Evolutionary conservation across 2,888 invertebrate genomes (phyloP).

Genomic region (Papilio gigon): DNA sequence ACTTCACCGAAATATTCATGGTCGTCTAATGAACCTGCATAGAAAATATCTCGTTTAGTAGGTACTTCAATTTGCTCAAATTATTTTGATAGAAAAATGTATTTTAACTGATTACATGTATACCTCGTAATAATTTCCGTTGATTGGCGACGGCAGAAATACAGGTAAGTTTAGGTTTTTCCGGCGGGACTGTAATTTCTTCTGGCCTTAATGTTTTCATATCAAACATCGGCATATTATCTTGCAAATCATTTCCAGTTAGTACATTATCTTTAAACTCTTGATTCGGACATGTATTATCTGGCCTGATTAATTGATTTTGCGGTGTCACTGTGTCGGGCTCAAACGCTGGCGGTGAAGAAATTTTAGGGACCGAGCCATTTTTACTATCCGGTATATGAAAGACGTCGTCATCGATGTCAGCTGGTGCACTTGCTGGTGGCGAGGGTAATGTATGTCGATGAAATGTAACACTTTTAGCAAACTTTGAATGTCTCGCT

Average conservation of each 20-base stretch:
- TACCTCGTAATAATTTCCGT: slow-evolving; percentile 82
- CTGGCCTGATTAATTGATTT: slow-evolving; percentile 54
- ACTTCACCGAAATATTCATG: slow-evolving; percentile 92
- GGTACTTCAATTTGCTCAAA: no score
- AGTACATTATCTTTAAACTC: slow-evolving; percentile 60
- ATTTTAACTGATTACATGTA: slow-evolving; percentile 34
- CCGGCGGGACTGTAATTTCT: slow-evolving; percentile 80
- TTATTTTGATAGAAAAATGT: slow-evolving; percentile 19
- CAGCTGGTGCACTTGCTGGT: slow-evolving; percentile 80
- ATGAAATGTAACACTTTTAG: slow-evolving; percentile 95
- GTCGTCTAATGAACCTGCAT: slow-evolving; percentile 85
- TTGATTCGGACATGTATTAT: slow-evolving; percentile 49
- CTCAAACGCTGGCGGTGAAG: slow-evolving; percentile 50
- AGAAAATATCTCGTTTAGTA: no score
- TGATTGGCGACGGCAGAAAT: slow-evolving; percentile 83
- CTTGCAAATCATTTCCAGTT: slow-evolving; percentile 62
- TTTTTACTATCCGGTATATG: slow-evolving; percentile 62
- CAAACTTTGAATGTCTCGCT: slow-evolving; percentile 92
- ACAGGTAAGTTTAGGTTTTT: slow-evolving; percentile 81
- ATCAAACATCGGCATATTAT: slow-evolving; percentile 64
- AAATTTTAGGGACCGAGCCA: slow-evolving; percentile 46
- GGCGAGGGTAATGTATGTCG: slow-evolving; percentile 92
- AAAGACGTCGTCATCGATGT: slow-evolving; percentile 64
- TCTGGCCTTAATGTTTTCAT: slow-evolving; percentile 75
- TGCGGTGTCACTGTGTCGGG: slow-evolving; percentile 28